Conservation (phyloP, 2,888 invertebrate species). For the Agriopis leucophaearia region DNA sequence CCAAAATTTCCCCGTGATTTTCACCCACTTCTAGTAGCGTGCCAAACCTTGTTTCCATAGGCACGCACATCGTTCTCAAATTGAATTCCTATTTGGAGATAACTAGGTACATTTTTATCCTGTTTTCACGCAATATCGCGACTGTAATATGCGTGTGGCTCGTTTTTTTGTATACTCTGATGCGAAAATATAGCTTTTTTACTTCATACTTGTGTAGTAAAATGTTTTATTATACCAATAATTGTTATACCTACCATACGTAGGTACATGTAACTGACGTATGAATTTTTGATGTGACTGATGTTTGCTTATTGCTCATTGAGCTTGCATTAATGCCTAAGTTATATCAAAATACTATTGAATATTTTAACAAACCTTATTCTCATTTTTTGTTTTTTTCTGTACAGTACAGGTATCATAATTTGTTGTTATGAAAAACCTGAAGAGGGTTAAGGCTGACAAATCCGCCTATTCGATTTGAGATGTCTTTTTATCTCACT, state of each 20-base stretch:
- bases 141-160: constrained; percentile 16
- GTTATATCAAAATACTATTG: no score
- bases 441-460: no score
- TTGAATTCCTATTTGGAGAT: constrained; percentile 31
- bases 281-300: neutral
- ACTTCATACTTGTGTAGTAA: neutral
- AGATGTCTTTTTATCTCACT: no score
- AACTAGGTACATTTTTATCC: constrained; percentile 28
- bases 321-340: no score
- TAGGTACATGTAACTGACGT: no score
- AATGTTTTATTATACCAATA: neutral
- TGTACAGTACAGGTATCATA: no score
- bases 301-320: no score
- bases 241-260: no score
- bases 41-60: constrained; percentile 9
- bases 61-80: constrained; percentile 25
- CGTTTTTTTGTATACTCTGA: constrained; percentile 7
- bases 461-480: no score
- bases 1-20: neutral
- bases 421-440: no score
- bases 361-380: no score
- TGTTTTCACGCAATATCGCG: constrained; percentile 27
- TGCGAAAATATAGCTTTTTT: constrained; percentile 6
- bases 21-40: constrained; percentile 2
- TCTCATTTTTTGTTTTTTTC: no score